Base-by-base conservation (phyloP, 2,888 invertebrate species). In the Abrostola triplasia region DNA sequence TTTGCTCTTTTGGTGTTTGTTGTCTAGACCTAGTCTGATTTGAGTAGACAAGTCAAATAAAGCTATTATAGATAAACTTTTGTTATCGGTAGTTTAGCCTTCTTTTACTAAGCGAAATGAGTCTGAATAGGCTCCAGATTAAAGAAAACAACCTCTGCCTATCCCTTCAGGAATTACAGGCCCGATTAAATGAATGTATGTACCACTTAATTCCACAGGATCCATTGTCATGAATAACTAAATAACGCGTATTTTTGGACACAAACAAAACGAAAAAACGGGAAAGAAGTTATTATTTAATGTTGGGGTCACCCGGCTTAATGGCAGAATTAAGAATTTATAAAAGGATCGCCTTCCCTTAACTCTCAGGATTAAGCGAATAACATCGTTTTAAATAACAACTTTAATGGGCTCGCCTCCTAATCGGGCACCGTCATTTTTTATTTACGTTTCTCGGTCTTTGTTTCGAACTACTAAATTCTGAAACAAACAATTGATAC, bases 321-420 rank as follows among this genome's bases (percentile, higher is more conserved):
- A 59, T 70, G 35, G n/a, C 35, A 13, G 51, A 64, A 57, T 71
- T 67, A 66, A 66, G 54, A 58, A 73, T 77, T 58, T 62, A 69
- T 66, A 50, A 69, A 59, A 59, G 12, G 37, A 64, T 57, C 53
- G 36, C 44, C 40, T 62, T 50, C 9, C 48, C 51, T 36, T 48
- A 64, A 74, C 66, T 57, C 58, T 55, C 61, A 36, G 68, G 70
- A 59, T 69, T 57, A 62, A 64, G 50, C 38, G 51, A 53, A 69
- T 76, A 62, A 76, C 54, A 58, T 42, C 50, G 62, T 61, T 62
- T 68, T 53, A 50, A 73, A 77, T 61, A 64, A 60, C 59, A 63
- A 63, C 56, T 77, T 66, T 52, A 38, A 73, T 49, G 50, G 47
- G 42, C 48, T 52, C 44, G 12, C 38, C 35, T 48, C n/a, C 54